Evolutionary conservation across 2,888 invertebrate genomes (phyloP).

Genomic region (Eudemis profundana): DNA sequence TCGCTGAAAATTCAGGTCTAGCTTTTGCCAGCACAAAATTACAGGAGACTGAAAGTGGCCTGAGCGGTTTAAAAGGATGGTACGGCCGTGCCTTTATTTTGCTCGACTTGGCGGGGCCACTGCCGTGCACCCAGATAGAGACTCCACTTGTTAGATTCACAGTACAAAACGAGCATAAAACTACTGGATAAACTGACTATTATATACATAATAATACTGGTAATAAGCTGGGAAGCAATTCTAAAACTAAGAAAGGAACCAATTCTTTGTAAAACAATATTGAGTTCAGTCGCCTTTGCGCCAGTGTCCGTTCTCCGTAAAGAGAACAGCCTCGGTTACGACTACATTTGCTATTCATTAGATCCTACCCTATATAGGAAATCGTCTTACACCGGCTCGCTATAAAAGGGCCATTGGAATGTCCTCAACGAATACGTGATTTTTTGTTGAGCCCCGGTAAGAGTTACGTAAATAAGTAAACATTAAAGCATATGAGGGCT

Average conservation of each 20-base stretch:
- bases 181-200: too few species aligned
- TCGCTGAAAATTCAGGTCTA: too few species aligned
- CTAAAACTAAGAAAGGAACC: neutral
- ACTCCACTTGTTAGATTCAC: too few species aligned
- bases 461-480: constrained; percentile 62
- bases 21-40: too few species aligned
- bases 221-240: neutral
- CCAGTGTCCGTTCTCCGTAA: constrained; percentile 56
- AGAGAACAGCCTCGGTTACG: constrained; percentile 64
- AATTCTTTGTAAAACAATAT: constrained; percentile 45
- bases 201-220: neutral
- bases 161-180: too few species aligned
- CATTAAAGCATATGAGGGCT: constrained; percentile 30
- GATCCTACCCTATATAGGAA: constrained; percentile 72
- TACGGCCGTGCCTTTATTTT: too few species aligned
- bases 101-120: too few species aligned
- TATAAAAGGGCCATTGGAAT: constrained; percentile 66
- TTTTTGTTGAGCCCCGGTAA: constrained; percentile 63
- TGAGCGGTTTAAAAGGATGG: too few species aligned
- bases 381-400: constrained; percentile 61
- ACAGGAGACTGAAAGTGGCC: too few species aligned
- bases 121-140: too few species aligned
- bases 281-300: constrained; percentile 58
- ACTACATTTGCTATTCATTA: constrained; percentile 77
- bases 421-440: constrained; percentile 55